Conservation (phyloP, 1,140 invertebrate genomes). For the Drosophila novamexicana region DNA sequence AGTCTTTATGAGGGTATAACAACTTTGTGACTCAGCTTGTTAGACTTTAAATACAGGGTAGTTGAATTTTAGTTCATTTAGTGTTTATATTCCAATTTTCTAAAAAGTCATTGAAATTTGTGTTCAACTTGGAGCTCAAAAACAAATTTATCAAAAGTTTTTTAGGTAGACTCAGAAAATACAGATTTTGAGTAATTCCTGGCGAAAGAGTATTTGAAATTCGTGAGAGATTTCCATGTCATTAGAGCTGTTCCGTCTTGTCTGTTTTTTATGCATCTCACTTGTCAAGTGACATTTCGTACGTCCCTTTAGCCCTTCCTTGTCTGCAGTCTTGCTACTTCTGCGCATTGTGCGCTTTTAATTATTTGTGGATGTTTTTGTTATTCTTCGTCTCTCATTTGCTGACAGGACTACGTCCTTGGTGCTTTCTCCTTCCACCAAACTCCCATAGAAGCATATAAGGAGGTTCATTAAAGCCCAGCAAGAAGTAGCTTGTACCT, state of each 20-base stretch:
- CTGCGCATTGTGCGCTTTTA: constrained; percentile 61
- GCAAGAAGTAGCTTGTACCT: constrained; percentile 66
- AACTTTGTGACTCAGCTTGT: constrained; percentile 6
- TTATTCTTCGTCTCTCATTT: constrained; percentile 50
- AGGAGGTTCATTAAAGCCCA: constrained; percentile 41
- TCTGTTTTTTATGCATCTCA: constrained; percentile 20
- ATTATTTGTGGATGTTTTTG: constrained; percentile 59
- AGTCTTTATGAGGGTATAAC: constrained; percentile 15
- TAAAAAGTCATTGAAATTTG: too few species aligned
- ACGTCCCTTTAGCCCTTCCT: background rate
- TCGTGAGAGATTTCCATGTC: background rate
- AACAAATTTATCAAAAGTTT: too few species aligned
- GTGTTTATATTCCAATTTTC: too few species aligned
- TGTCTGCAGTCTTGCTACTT: constrained; percentile 17
- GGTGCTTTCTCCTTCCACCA: background rate
- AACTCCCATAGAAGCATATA: constrained; percentile 37
- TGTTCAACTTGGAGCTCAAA: too few species aligned
- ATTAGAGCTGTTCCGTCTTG: constrained; percentile 1
- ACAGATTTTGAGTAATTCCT: background rate
- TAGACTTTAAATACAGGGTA: background rate
- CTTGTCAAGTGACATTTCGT: constrained; percentile 24
- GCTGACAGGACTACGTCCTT: constrained; percentile 18
- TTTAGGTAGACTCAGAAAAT: too few species aligned
- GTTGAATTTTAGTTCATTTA: too few species aligned
- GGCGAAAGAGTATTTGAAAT: constrained; percentile 17